phyloP scores from a whole-genome alignment of 2,888 invertebrate genomes.

The Eucera pruinosa region DNA sequence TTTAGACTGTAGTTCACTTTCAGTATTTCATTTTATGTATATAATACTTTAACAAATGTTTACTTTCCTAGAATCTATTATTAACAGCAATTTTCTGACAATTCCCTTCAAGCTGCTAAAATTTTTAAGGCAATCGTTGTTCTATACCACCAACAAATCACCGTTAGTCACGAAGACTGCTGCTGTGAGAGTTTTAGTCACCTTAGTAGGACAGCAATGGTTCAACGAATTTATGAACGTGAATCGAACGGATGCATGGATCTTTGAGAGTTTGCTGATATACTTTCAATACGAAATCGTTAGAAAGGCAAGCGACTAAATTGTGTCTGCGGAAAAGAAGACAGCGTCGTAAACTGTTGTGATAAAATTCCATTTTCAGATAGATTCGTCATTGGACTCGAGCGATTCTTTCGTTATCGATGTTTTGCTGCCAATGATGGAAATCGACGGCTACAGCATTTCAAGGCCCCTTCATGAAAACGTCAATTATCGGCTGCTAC shows the following conservation, averaged over 20 bases:
- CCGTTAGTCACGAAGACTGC: slow-evolving; percentile 65
- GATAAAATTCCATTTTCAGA: slow-evolving; percentile 71
- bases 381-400: slow-evolving; percentile 70
- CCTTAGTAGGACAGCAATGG: slow-evolving; percentile 84
- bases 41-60: too few species aligned
- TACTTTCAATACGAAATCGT: slow-evolving; percentile 84
- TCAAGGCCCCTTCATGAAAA: slow-evolving; percentile 73
- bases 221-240: slow-evolving; percentile 82
- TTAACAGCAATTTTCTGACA: too few species aligned
- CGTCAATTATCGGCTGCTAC: slow-evolving; percentile 68
- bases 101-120: background rate
- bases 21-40: too few species aligned
- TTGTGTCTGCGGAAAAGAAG: background rate
- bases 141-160: slow-evolving; percentile 65
- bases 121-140: slow-evolving; percentile 73
- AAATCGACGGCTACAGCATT: slow-evolving; percentile 76
- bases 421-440: slow-evolving; percentile 75
- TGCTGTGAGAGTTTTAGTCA: slow-evolving; percentile 72
- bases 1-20: too few species aligned
- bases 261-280: slow-evolving; percentile 85
- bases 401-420: slow-evolving; percentile 72
- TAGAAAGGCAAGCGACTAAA: slow-evolving; percentile 74
- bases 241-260: slow-evolving; percentile 81
- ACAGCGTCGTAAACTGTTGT: slow-evolving; percentile 26
- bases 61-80: too few species aligned